These are phyloP conservation scores for Nematolebias whitei DNA, from an alignment of 2,113 vertebrate species.

Conservation along the genomic window DNA sequence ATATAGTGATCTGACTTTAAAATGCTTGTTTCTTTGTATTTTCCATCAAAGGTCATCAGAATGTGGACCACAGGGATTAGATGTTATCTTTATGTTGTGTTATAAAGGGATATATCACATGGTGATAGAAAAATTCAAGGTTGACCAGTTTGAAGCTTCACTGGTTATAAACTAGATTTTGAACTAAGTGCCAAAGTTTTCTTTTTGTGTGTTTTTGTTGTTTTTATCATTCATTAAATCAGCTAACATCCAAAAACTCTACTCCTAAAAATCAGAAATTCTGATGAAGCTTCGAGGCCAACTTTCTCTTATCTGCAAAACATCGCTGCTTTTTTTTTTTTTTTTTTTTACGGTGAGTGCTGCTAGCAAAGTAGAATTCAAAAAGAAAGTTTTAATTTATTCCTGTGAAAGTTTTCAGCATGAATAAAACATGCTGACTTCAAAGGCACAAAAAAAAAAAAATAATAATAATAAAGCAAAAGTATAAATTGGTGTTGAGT, in stretches of 20 bases:
- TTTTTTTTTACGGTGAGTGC: constrained; percentile 44
- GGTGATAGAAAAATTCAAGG: too few relatives aligned
- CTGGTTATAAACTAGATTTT: neutral
- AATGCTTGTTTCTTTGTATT: too few relatives aligned
- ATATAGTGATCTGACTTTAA: too few relatives aligned
- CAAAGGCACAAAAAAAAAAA: constrained; percentile 59
- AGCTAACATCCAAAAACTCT: constrained; percentile 11
- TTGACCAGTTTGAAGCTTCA: too few relatives aligned
- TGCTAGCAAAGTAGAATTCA: constrained; percentile 56
- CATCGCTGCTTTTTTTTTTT: constrained; percentile 60
- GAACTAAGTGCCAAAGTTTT: neutral
- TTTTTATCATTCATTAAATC: neutral
- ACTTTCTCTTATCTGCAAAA: constrained; percentile 40
- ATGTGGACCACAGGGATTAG: too few relatives aligned
- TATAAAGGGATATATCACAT: too few relatives aligned
- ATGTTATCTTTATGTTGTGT: too few relatives aligned
- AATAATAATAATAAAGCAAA: constrained; percentile 46
- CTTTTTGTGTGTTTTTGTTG: too few relatives aligned
- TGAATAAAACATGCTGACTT: constrained; percentile 75
- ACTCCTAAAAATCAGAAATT: neutral
- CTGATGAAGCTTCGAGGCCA: constrained; percentile 21
- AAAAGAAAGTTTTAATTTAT: constrained; percentile 65
- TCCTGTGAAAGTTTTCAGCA: constrained; percentile 63
- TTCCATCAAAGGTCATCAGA: too few relatives aligned
- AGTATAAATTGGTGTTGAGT: constrained; percentile 49